Conservation (phyloP, 2,888 invertebrate genomes). For the Odontothrips loti region DNA sequence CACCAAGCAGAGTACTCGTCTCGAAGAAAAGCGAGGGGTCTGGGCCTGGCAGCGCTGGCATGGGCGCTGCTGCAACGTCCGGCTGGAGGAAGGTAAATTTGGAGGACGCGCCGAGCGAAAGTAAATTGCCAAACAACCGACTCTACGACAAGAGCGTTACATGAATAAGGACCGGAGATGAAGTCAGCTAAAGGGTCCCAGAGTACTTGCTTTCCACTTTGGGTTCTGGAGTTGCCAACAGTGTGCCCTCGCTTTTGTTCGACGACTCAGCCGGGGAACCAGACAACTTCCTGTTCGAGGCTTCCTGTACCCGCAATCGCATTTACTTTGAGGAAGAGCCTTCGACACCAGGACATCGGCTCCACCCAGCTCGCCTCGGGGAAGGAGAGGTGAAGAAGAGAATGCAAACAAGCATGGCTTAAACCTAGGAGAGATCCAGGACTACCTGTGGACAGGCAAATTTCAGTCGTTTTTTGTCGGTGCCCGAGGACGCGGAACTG, state of each 20-base stretch:
- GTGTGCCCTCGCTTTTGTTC: conserved; percentile 23
- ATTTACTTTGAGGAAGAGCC: conserved; percentile 25
- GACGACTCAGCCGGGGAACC: conserved; percentile 20
- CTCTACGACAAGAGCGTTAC: too few relatives aligned
- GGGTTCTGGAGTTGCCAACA: background rate
- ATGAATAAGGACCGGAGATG: too few relatives aligned
- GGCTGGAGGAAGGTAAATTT: background rate
- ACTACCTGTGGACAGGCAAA: conserved; percentile 92
- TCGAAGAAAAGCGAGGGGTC: conserved; percentile 8
- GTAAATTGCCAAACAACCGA: too few relatives aligned
- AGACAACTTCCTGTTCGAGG: conserved; percentile 22
- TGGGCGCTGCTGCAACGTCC: background rate
- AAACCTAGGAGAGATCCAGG: conserved; percentile 23
- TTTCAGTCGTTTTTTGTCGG: conserved; percentile 89
- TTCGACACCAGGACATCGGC: conserved; percentile 15
- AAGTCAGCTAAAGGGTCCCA: background rate
- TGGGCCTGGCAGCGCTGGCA: background rate
- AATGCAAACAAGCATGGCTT: conserved; percentile 26
- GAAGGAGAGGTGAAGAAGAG: conserved; percentile 26
- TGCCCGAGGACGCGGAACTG: conserved; percentile 96
- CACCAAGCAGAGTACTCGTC: conserved; percentile 16
- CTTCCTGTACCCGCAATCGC: conserved; percentile 15
- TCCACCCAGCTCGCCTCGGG: conserved; percentile 14
- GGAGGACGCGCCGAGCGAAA: background rate
- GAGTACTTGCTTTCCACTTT: background rate